Percentiles rank a stretch among this genome's conserved stretches.
phyloP scores from a whole-genome alignment of 2,797 vertebrate genomes.

The Steatocranus sp. region DNA sequence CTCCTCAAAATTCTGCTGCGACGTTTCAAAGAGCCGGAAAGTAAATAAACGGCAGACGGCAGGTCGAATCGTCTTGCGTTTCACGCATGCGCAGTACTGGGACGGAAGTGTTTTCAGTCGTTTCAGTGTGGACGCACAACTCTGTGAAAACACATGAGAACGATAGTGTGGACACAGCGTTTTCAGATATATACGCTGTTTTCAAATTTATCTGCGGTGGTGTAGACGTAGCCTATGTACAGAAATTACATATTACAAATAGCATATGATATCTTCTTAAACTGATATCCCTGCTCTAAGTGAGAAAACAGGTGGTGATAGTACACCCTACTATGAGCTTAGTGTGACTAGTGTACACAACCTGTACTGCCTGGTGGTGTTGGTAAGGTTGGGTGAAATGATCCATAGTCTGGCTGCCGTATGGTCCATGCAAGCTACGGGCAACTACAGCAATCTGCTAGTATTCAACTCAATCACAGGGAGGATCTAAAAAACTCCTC shows the following conservation, averaged over 20 bases:
- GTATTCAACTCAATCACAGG: not conserved
- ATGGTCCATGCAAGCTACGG: not conserved
- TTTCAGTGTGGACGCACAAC: not conserved
- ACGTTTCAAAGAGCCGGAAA: rapidly evolving
- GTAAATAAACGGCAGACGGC: rapidly evolving
- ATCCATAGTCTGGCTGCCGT: not conserved
- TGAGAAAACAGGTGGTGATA: too few relatives aligned
- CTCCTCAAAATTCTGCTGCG: not conserved
- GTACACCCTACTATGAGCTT: too few relatives aligned
- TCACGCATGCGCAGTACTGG: rapidly evolving
- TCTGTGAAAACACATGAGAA: not conserved
- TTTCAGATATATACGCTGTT: rapidly evolving
- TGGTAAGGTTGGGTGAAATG: too few relatives aligned
- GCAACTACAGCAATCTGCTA: not conserved
- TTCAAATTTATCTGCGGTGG: not conserved
- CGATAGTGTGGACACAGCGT: rapidly evolving
- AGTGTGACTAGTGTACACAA: too few relatives aligned
- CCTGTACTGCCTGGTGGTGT: too few relatives aligned
- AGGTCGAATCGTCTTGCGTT: rapidly evolving
- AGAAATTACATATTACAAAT: not conserved
- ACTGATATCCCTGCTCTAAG: too few relatives aligned
- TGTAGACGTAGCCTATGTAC: not conserved
- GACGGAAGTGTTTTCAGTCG: rapidly evolving
- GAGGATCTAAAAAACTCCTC: not conserved
- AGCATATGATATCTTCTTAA: too few relatives aligned